These are phyloP conservation scores for Catharus bicknelli DNA, from an alignment of 2,113 vertebrate genomes.

Conservation along the genomic window DNA sequence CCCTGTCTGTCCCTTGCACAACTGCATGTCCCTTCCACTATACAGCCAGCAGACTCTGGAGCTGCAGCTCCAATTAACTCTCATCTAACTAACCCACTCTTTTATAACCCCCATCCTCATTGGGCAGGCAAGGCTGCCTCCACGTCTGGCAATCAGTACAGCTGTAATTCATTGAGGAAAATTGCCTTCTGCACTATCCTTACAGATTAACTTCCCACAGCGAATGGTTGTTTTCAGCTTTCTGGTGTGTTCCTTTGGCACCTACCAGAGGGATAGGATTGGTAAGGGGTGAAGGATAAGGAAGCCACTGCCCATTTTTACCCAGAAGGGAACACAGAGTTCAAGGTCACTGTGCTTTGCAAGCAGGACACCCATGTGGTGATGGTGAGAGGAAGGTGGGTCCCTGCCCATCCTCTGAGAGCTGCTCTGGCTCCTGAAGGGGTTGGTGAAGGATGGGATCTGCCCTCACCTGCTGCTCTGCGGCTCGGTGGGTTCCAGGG, in stretches of 20 bases:
- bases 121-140: too few relatives aligned
- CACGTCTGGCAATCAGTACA: too few relatives aligned
- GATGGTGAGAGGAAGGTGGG: neutral
- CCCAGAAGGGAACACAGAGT: fast-evolving
- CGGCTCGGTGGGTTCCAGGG: neutral
- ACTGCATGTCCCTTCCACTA: too few relatives aligned
- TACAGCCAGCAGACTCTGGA: too few relatives aligned
- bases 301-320: neutral
- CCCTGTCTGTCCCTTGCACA: too few relatives aligned
- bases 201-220: too few relatives aligned
- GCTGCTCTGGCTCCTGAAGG: neutral
- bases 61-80: too few relatives aligned
- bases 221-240: neutral
- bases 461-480: fast-evolving
- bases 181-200: too few relatives aligned
- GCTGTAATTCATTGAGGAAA: too few relatives aligned
- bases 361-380: neutral
- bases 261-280: neutral
- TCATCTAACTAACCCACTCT: too few relatives aligned
- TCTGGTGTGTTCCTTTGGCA: neutral
- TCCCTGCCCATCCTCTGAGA: neutral
- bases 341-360: neutral
- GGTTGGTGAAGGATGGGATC: neutral
- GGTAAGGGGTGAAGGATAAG: neutral
- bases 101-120: too few relatives aligned